These are phyloP conservation scores for Cossypha dichroa DNA, from an alignment of 2,797 vertebrate species.

Conservation along the genomic window DNA sequence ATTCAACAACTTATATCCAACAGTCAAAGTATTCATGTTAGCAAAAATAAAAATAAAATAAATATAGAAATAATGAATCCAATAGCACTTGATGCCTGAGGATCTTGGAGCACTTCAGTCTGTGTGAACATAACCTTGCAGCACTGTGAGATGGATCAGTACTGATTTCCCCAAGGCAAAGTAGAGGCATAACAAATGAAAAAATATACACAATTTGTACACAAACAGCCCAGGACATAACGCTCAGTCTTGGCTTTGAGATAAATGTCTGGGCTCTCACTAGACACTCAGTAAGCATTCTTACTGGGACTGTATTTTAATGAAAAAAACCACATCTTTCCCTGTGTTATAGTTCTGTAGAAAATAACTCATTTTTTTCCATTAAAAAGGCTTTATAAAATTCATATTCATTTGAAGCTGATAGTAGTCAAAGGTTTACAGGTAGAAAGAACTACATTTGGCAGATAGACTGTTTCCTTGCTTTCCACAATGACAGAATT, in stretches of 20 bases:
- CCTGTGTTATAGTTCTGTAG: neutral
- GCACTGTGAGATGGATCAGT: neutral
- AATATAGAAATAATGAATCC: neutral
- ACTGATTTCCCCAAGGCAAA: neutral
- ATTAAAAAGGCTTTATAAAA: neutral
- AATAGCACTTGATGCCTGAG: neutral
- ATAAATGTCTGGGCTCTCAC: neutral
- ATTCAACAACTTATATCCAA: neutral
- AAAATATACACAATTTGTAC: neutral
- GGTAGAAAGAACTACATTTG: neutral
- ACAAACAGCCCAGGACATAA: neutral
- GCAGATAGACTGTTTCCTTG: neutral
- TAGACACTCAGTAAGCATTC: neutral
- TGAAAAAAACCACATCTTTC: neutral
- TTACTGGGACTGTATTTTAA: neutral
- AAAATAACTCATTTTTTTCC: neutral
- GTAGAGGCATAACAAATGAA: neutral
- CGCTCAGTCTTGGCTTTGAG: neutral
- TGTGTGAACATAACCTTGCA: neutral
- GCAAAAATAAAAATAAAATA: neutral
- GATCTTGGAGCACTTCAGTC: neutral
- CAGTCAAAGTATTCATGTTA: neutral
- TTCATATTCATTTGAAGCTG: neutral
- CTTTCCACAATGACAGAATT: neutral
- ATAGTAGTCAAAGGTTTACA: neutral